Evolutionary conservation across 2,797 vertebrate genomes (phyloP).

Genomic region (Rhinophrynus dorsalis): DNA sequence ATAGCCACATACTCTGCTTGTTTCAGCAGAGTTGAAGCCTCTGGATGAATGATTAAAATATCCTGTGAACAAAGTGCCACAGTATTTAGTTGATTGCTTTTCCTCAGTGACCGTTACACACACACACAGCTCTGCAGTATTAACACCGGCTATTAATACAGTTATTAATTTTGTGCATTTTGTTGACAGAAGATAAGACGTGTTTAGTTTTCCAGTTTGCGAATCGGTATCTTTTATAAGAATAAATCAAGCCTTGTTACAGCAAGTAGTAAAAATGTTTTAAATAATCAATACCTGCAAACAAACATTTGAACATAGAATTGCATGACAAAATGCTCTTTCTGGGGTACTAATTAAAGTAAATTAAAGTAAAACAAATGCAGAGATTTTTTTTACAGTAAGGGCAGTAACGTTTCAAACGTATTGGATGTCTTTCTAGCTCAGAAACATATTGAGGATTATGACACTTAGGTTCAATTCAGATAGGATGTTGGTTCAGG

Average conservation of each 20-base stretch:
- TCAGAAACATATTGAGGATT: too few relatives aligned
- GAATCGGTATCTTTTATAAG: neutral
- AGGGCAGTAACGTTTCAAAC: too few relatives aligned
- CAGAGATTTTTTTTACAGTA: too few relatives aligned
- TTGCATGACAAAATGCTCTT: too few relatives aligned
- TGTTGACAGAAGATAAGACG: slow-evolving; percentile 29
- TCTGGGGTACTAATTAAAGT: too few relatives aligned
- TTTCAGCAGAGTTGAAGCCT: neutral
- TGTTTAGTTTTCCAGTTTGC: slow-evolving; percentile 29
- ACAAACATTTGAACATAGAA: too few relatives aligned
- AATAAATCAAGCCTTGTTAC: neutral
- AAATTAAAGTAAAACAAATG: too few relatives aligned
- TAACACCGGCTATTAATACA: slow-evolving; percentile 13
- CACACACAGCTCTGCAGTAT: neutral
- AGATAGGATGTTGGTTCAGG: too few relatives aligned
- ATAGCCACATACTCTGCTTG: neutral
- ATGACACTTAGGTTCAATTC: too few relatives aligned
- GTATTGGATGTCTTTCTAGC: too few relatives aligned
- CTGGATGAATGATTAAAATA: slow-evolving; percentile 12
- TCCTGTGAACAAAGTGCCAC: slow-evolving; percentile 7
- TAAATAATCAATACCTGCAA: too few relatives aligned
- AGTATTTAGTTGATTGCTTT: neutral
- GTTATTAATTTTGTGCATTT: slow-evolving; percentile 13
- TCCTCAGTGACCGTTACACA: neutral
- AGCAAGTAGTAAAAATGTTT: neutral